A percentile compares a stretch with the other conserved stretches of the same genome.
Conservation (phyloP, 1,140 invertebrate genomes). For the Leucophenga varia region DNA sequence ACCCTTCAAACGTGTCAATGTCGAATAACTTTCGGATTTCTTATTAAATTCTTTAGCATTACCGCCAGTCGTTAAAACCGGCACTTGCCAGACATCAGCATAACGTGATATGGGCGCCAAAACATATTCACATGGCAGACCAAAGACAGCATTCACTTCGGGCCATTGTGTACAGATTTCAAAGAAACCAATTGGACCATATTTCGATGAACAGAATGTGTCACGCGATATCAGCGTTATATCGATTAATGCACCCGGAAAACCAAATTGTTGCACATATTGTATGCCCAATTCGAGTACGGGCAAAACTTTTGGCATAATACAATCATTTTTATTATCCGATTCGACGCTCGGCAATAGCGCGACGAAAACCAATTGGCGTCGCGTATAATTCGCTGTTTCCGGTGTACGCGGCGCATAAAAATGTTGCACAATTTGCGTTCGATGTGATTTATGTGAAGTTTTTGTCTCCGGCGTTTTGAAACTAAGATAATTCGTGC, state of each 20-base stretch:
- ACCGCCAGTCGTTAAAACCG: constrained; percentile 81
- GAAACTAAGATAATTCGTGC: constrained; percentile 39
- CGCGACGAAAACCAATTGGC: constrained; percentile 39
- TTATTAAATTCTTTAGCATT: constrained; percentile 71
- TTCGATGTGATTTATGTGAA: constrained; percentile 34
- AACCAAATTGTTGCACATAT: constrained; percentile 62
- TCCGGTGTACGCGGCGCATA: background rate
- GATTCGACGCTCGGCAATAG: constrained; percentile 37
- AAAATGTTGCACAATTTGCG: constrained; percentile 38
- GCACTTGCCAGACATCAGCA: constrained; percentile 83
- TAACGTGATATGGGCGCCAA: constrained; percentile 88
- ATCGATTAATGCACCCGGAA: constrained; percentile 64
- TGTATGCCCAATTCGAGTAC: constrained; percentile 73
- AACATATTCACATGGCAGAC: constrained; percentile 88
- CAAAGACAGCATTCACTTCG: constrained; percentile 79
- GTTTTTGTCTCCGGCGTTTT: constrained; percentile 37
- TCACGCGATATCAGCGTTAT: constrained; percentile 71
- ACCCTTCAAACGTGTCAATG: constrained; percentile 84
- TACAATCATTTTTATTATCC: constrained; percentile 54
- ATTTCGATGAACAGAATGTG: constrained; percentile 76
- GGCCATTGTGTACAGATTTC: constrained; percentile 64
- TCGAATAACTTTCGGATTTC: constrained; percentile 62
- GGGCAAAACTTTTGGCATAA: constrained; percentile 70
- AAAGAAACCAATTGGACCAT: constrained; percentile 76
- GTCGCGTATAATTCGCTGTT: constrained; percentile 9